Conservation (phyloP, 2,888 invertebrate species). For the Erpobdella octoculata region DNA sequence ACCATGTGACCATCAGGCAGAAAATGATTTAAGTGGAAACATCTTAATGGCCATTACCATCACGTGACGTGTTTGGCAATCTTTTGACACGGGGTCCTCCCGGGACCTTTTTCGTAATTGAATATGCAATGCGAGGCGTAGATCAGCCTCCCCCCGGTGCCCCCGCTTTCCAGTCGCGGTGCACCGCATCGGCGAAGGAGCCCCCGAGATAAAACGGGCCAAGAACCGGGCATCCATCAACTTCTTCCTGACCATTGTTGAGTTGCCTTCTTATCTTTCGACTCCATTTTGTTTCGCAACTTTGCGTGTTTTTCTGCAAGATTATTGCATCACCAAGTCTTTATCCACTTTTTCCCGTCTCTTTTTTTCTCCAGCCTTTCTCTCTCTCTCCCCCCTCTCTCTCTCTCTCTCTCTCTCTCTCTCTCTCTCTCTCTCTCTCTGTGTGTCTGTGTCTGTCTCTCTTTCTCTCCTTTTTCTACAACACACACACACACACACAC, state of each 20-base stretch:
- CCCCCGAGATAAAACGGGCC: background rate
- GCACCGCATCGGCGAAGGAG: too few species aligned
- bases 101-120: slow-evolving; percentile 6
- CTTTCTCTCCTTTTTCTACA: too few species aligned
- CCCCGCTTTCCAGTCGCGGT: too few species aligned
- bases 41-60: too few species aligned
- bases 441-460: too few species aligned
- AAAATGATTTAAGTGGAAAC: too few species aligned
- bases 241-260: background rate
- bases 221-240: background rate
- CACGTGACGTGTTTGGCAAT: too few species aligned
- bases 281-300: background rate
- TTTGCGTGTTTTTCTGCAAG: background rate
- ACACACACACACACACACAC: too few species aligned
- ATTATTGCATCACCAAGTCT: background rate
- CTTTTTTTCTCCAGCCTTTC: background rate
- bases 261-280: background rate
- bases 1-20: too few species aligned
- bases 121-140: background rate
- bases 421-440: background rate
- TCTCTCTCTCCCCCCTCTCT: background rate
- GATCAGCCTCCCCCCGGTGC: background rate
- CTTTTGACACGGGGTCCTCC: too few species aligned
- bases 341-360: background rate
- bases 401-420: background rate